These are phyloP conservation scores for Mycteria americana DNA, from an alignment of 2,797 vertebrate species.

Conservation along the genomic window DNA sequence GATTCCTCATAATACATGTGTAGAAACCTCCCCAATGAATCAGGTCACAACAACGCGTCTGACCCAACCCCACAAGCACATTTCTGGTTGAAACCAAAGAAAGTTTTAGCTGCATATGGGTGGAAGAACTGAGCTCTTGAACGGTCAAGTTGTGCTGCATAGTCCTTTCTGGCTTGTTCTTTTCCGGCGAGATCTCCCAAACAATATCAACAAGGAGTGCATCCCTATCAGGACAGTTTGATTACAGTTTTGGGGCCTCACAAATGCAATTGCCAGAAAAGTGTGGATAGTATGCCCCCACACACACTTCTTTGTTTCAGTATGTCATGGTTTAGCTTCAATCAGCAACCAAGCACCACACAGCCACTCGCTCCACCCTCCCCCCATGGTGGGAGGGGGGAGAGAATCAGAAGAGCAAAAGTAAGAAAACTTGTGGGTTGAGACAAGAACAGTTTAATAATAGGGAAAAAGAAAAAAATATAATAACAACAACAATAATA, in stretches of 20 bases:
- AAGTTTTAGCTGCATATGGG: constrained; percentile 25
- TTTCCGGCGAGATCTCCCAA: constrained; percentile 32
- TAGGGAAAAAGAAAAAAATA: too few species aligned
- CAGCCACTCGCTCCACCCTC: too few species aligned
- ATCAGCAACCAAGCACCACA: too few species aligned
- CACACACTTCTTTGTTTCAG: constrained; percentile 13
- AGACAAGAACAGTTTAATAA: too few species aligned
- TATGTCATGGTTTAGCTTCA: too few species aligned
- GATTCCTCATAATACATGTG: not conserved
- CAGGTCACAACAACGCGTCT: not conserved
- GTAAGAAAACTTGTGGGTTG: too few species aligned
- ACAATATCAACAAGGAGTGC: not conserved
- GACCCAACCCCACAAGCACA: not conserved
- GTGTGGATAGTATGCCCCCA: not conserved
- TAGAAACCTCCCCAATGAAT: constrained; percentile 5
- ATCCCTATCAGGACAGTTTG: not conserved
- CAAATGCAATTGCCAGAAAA: constrained; percentile 4
- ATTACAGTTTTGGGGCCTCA: not conserved
- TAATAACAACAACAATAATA: too few species aligned
- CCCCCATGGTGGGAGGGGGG: too few species aligned
- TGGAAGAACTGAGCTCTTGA: constrained; percentile 25
- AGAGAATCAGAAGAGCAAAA: too few species aligned
- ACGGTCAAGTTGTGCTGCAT: constrained; percentile 38
- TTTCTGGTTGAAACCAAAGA: constrained; percentile 27
- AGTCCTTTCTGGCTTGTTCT: constrained; percentile 34